These are phyloP conservation scores for Microcebus griseorufus DNA, from an alignment of 2,113 vertebrate species.

Conservation along the genomic window DNA sequence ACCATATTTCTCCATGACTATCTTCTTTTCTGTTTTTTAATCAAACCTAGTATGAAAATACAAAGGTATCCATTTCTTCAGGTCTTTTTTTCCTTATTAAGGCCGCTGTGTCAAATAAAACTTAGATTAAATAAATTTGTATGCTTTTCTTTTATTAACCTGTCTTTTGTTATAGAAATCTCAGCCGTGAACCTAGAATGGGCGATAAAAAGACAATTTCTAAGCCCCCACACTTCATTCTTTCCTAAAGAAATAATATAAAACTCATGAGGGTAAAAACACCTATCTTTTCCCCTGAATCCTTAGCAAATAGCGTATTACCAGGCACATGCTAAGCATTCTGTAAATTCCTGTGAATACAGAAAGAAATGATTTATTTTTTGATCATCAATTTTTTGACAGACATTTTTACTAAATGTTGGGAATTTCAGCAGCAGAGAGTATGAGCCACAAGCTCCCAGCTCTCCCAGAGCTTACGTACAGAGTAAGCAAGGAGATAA, in stretches of 20 bases:
- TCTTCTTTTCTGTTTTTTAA: not conserved
- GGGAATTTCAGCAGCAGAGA: not conserved
- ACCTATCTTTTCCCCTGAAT: not conserved
- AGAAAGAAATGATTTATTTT: not conserved
- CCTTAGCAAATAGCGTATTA: not conserved
- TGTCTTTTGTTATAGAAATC: not conserved
- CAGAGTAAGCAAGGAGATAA: not conserved
- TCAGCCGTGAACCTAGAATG: not conserved
- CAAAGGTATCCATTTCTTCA: not conserved
- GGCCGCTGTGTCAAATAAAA: not conserved
- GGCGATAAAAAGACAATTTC: not conserved
- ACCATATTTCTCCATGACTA: not conserved
- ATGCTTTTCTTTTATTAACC: not conserved
- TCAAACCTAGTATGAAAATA: not conserved
- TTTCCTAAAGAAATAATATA: not conserved
- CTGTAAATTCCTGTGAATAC: not conserved
- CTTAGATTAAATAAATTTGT: not conserved
- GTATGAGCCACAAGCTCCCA: not conserved
- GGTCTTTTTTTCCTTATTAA: not conserved
- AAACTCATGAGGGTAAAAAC: not conserved
- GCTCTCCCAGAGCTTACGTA: not conserved
- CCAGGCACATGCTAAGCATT: not conserved
- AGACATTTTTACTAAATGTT: not conserved
- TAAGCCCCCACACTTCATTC: not conserved
- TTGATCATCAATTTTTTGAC: not conserved